phyloP scores from a whole-genome alignment of 92 coral and sea anemone genomes.

The Pocillopora grandis region DNA sequence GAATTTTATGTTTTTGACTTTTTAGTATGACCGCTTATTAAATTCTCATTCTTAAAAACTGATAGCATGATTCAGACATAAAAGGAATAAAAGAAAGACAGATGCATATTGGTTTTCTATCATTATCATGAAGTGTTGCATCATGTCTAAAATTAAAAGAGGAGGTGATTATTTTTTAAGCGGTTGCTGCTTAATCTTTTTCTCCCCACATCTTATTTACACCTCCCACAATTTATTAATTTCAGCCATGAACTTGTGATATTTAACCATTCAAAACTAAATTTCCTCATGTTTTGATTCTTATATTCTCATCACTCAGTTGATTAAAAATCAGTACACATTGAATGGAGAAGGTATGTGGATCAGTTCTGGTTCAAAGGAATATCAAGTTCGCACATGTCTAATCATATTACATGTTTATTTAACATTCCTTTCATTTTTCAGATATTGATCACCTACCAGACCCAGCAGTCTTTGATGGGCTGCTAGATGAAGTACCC shows the following conservation, averaged over 20 bases:
- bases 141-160: not conserved
- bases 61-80: no score
- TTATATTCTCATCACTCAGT: not conserved
- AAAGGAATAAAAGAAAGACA: no score
- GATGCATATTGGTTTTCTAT: no score
- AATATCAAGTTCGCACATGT: not conserved
- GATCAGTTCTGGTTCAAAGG: no score
- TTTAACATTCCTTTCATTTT: not conserved
- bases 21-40: no score
- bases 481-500: constrained; percentile 19
- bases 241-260: no score
- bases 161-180: not conserved
- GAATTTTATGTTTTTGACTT: no score
- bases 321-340: not conserved
- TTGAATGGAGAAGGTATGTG: no score
- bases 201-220: not conserved
- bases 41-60: no score
- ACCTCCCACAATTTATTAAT: no score
- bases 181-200: not conserved
- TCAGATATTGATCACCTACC: constrained; percentile 21
- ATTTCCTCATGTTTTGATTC: no score
- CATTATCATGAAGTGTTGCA: not conserved
- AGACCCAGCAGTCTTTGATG: constrained; percentile 12
- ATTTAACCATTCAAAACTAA: no score
- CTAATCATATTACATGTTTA: not conserved